Base-by-base conservation (phyloP, 92 coral and sea anemone species). In the Micromussa lordhowensis region DNA sequence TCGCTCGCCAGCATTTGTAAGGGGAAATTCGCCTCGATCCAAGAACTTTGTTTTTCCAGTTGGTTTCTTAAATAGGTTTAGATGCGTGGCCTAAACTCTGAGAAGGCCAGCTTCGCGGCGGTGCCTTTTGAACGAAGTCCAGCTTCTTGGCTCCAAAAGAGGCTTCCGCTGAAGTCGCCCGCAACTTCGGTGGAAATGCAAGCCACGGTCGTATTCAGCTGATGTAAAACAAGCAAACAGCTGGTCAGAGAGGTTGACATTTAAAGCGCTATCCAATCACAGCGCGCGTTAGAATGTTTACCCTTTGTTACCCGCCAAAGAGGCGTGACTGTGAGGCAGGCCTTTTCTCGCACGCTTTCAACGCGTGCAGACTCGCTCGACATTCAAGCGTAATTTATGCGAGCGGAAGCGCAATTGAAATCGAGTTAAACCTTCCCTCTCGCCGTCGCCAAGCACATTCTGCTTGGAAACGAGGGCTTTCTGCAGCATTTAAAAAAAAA, bases 141-240 rank as follows among this genome's bases (percentile, higher is more conserved):
- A 91, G 98, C 96, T 95, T 95, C 98, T 36, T 82, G 88, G 54
- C 75, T 53, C 86, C 77, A 55, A 51, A 75, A 75, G 75, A 30
- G 85, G 54, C 86, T 68, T 89, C 91, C 90, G 79, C 63, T 87
- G 95, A 95, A 95, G 96, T 95, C 96, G 98, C 98, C 98, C 69
- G 98, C 98, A 91, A 95, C 96, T 91, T 89, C 98, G 68, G 91
- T 86, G 91, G 92, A 90, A 93, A 88, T 91, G 91, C 89, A 85
- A 85, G 79, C 70, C 84, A 80, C 90, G 79, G 83, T 87, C 77
- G 87, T 91, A 84, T 82, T 88, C 91, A 87, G 90, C 91, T 91
- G 96, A 93, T 87, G 89, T 95, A 79, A 86, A 81, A 81, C 89
- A 90, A 86, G 89, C 90, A 83, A 86, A 77, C 95, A 93, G 94